These are phyloP conservation scores for Cheilosia soror DNA, from an alignment of 2,888 invertebrate genomes.

Conservation along the genomic window DNA sequence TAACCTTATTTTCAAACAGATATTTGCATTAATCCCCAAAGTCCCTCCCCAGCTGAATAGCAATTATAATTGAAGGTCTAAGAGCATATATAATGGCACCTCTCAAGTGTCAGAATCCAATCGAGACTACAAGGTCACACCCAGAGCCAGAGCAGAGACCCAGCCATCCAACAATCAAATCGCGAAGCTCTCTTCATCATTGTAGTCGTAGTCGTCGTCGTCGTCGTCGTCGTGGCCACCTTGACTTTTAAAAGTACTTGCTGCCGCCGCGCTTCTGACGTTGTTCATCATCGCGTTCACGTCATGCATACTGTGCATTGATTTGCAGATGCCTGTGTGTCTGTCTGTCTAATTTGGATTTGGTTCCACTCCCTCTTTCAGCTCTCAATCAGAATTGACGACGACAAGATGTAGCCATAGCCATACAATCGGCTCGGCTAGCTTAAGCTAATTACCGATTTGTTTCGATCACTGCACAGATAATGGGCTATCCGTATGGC, in stretches of 20 bases:
- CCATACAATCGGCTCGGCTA: constrained; percentile 28
- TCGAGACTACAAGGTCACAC: constrained; percentile 68
- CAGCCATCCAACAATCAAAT: constrained; percentile 4
- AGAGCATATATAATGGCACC: constrained; percentile 51
- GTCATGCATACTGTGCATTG: constrained; percentile 28
- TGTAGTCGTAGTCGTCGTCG: neutral
- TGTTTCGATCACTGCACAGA: constrained; percentile 71
- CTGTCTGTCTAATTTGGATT: constrained; percentile 52
- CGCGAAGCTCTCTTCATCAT: constrained; percentile 36
- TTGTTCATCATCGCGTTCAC: constrained; percentile 12
- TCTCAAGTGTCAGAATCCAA: constrained; percentile 71
- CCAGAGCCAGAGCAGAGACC: constrained; percentile 14
- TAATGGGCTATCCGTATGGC: constrained; percentile 50
- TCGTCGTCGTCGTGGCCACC: constrained; percentile 57
- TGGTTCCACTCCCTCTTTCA: constrained; percentile 65
- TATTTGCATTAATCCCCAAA: neutral
- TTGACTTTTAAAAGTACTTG: constrained; percentile 63
- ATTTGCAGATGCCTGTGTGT: constrained; percentile 8
- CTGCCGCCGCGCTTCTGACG: constrained; percentile 48
- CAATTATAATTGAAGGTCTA: constrained; percentile 41
- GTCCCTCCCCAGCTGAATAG: constrained; percentile 2
- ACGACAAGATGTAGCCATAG: constrained; percentile 36
- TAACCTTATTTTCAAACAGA: constrained; percentile 30
- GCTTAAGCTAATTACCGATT: constrained; percentile 73
- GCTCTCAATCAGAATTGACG: constrained; percentile 24